A percentile compares a stretch with the other conserved stretches of the same genome.
These are phyloP conservation scores for Nothobranchius kuhntae DNA, from an alignment of 2,113 vertebrate genomes.

Conservation along the genomic window DNA sequence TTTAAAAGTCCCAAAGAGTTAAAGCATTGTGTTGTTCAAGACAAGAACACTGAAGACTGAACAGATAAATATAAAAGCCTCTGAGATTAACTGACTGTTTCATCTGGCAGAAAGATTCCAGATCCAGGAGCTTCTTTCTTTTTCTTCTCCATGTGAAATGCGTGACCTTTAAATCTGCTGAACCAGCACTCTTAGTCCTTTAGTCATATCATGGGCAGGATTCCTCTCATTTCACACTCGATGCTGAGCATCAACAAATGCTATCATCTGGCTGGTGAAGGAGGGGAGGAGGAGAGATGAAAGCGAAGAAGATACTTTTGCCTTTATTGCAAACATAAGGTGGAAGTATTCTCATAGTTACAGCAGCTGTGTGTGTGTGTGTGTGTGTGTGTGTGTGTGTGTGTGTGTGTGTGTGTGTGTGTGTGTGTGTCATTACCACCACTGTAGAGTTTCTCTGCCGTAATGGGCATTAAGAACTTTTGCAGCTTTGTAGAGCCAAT, in stretches of 20 bases:
- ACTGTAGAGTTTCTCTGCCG: constrained; percentile 1
- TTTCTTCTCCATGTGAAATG: constrained; percentile 17
- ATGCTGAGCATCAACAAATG: constrained; percentile 36
- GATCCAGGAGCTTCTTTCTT: neutral
- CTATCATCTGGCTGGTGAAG: constrained; percentile 35
- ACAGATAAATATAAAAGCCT: no score
- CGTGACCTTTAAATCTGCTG: constrained; percentile 45
- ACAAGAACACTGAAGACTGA: no score
- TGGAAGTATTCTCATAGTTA: constrained; percentile 14
- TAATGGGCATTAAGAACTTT: constrained; percentile 41
- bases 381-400: no score
- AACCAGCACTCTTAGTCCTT: constrained; percentile 26
- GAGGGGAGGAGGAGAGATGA: constrained; percentile 18
- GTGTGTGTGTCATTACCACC: constrained; percentile 40
- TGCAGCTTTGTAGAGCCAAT: constrained; percentile 22
- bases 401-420: no score
- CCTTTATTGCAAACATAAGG: constrained; percentile 30
- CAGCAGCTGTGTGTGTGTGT: no score
- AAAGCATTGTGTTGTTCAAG: no score
- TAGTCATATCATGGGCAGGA: constrained; percentile 16
- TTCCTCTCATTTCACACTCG: constrained; percentile 38
- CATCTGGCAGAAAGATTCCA: neutral
- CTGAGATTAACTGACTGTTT: neutral
- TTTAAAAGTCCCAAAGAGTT: no score
- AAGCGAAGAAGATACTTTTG: constrained; percentile 41